Evolutionary conservation across 2,888 invertebrate species (phyloP).

Genomic region (Pristionchus maxplancki): DNA sequence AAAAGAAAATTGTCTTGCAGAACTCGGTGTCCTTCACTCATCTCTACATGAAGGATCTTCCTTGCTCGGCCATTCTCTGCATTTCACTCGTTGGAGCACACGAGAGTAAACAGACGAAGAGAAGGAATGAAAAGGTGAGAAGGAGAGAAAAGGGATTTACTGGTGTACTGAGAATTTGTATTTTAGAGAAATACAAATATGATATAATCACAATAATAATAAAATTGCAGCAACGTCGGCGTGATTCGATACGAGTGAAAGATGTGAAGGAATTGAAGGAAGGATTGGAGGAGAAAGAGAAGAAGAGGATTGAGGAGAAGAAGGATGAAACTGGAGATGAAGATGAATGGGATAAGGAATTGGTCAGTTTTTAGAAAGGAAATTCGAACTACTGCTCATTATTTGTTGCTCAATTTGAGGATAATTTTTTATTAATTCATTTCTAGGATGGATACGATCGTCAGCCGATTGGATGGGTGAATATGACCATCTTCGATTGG

Average conservation of each 20-base stretch:
- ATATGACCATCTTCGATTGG: constrained; percentile 82
- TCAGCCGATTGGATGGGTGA: constrained; percentile 81
- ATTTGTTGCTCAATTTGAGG: not conserved
- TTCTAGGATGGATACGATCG: constrained; percentile 37
- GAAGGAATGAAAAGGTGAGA: too few species aligned
- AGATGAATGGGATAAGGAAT: constrained; percentile 53
- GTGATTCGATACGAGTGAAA: constrained; percentile 15
- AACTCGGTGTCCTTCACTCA: constrained; percentile 58
- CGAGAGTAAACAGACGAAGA: constrained; percentile 46
- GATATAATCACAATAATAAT: not conserved
- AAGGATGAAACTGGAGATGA: constrained; percentile 36
- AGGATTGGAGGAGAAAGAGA: constrained; percentile 36
- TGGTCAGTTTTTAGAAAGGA: not conserved
- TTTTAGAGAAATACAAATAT: not conserved
- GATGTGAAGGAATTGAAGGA: constrained; percentile 27
- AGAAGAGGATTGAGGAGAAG: constrained; percentile 6
- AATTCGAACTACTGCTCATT: not conserved
- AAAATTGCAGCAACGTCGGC: constrained; percentile 30
- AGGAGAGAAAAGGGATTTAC: constrained; percentile 47
- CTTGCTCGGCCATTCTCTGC: constrained; percentile 81
- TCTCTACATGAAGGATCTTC: constrained; percentile 81
- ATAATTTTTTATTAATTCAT: not conserved
- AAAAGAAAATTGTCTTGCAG: constrained; percentile 35
- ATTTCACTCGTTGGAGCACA: constrained; percentile 79
- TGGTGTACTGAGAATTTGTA: too few species aligned